A percentile compares a stretch with the other conserved stretches of the same genome.
phyloP scores from a whole-genome alignment of 2,113 vertebrate species.

The Buteo buteo region DNA sequence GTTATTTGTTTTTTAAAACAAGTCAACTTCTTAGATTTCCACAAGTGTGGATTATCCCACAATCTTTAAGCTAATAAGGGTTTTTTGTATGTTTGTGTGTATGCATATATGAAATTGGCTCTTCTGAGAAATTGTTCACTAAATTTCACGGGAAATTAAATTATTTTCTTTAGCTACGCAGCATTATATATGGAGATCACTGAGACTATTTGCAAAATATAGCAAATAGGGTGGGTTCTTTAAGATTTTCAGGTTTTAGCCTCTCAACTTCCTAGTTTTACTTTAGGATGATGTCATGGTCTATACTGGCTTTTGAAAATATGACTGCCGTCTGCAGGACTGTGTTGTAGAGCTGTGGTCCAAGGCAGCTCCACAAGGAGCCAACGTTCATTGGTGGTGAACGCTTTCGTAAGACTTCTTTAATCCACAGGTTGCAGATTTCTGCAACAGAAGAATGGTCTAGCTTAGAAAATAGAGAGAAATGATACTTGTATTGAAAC shows the following conservation, averaged over 20 bases:
- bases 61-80: background rate
- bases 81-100: background rate
- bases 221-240: background rate
- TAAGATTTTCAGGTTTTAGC: background rate
- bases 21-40: background rate
- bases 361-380: background rate
- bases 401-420: background rate
- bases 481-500: background rate
- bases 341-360: background rate
- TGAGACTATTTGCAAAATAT: background rate
- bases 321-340: background rate
- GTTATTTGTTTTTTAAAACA: background rate
- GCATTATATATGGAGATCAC: background rate
- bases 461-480: background rate
- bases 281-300: background rate
- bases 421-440: background rate
- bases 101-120: background rate
- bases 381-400: background rate
- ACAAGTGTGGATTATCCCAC: background rate
- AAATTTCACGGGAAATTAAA: background rate
- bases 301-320: background rate
- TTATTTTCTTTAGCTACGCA: background rate
- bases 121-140: background rate
- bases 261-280: background rate
- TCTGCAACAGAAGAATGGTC: background rate